Conservation (phyloP, 2,113 vertebrate species). For the Irena cyanogastra region DNA sequence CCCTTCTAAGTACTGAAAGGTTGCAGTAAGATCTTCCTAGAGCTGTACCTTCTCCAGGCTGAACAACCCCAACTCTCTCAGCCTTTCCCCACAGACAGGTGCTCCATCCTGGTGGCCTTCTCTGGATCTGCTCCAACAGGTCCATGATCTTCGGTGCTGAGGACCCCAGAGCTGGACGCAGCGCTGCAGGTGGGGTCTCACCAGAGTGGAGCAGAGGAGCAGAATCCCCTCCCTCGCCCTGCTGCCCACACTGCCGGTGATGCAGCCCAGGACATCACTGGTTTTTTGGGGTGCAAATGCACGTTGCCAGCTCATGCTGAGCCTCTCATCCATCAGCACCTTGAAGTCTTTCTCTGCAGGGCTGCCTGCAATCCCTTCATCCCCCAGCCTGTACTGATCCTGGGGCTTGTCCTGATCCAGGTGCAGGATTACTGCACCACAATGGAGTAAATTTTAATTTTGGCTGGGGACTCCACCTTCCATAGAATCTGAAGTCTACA, state of each 20-base stretch:
- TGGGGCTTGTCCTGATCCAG: not conserved
- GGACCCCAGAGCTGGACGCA: not conserved
- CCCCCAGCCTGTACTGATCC: not conserved
- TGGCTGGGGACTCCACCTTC: not conserved
- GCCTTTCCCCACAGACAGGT: not conserved
- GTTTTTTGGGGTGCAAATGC: not conserved
- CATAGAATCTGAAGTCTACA: not conserved
- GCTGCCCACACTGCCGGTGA: not conserved
- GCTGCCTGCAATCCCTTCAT: not conserved
- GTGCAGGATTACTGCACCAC: not conserved
- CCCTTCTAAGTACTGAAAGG: not conserved
- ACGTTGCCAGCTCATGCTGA: not conserved
- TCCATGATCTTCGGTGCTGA: not conserved
- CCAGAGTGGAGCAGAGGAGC: fast-evolving
- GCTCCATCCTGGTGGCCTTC: not conserved
- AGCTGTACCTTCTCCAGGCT: not conserved
- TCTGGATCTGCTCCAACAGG: not conserved
- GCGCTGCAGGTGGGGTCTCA: not conserved
- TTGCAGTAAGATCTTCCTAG: not conserved
- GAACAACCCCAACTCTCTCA: not conserved
- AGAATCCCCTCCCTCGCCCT: not conserved
- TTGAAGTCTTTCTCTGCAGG: not conserved
- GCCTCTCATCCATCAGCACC: not conserved
- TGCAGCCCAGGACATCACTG: fast-evolving
- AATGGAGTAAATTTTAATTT: not conserved